Evolutionary conservation across 2,888 invertebrate genomes (phyloP), one percentile per base, ranked within the genome.

Genomic region (Mellilla xanthometata): DNA sequence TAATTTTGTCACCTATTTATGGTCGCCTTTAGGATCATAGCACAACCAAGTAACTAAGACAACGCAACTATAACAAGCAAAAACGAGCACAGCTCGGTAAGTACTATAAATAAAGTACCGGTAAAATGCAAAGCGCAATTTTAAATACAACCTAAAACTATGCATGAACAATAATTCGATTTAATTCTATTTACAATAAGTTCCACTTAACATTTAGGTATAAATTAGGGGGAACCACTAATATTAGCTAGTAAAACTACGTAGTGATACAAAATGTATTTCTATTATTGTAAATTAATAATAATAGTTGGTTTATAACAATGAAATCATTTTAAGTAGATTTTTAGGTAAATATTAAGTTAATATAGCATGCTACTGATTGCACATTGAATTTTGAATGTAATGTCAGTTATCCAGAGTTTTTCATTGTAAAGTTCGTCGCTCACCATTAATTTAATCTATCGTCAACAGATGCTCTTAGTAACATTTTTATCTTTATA

Each of bases 151-250:
- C 31, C 50, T 55, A 54, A 35, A 38, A 24, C 50, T 54, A 55
- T 9, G 19, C 36, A 44, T 51, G 49, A 46, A 51, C 39, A 49
- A 43, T 35, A 42, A 56, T 56, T 54, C 47, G 47, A 57, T 62
- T 56, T 50, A 51, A 53, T 52, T 64, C 60, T 70, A 73, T 67
- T 62, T 74, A 75, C 70, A 71, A 54, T 46, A 60, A 70, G 49
- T 62, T 66, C 62, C 59, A 62, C 68, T 69, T 72, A 72, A 52
- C 60, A 65, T 55, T 50, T 62, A 62, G 51, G 56, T 51, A 44
- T 40, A 54, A 48, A 48, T 56, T 54, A 57, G 56, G 56, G 49
- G 51, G 60, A 60, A 60, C 59, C 52, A 52, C 62, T 66, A 60
- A 42, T 57, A 60, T 57, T 58, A 45, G 40, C 52, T 57, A 59